Conservation (phyloP, 2,113 vertebrate genomes). For the Scortum barcoo region DNA sequence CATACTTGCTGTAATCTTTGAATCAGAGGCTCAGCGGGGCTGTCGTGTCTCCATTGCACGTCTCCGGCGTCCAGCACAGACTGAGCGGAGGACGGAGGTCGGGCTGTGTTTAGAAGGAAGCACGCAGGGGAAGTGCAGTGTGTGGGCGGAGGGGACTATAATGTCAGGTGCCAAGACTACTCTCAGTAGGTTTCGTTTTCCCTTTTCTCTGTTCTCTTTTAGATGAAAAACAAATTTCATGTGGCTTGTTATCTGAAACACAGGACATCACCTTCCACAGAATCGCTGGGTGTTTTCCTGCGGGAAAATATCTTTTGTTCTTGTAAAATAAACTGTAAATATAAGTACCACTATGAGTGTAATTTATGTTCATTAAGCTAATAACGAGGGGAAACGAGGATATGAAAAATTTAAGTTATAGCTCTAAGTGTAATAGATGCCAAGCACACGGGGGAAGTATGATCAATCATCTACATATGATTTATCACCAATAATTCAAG, state of each 20-base stretch:
- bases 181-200: slow-evolving; percentile 75
- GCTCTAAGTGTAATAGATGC: not conserved
- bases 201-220: slow-evolving; percentile 32
- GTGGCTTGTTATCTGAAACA: not conserved
- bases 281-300: slow-evolving; percentile 23
- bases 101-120: slow-evolving; percentile 42
- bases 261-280: not conserved
- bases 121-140: slow-evolving; percentile 55
- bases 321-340: no score
- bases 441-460: no score
- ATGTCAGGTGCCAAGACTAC: not conserved
- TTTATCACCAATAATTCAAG: not conserved
- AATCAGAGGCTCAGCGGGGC: not conserved
- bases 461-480: no score
- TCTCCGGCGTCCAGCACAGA: not conserved
- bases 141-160: not conserved
- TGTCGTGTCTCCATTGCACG: not conserved
- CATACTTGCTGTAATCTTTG: slow-evolving; percentile 23
- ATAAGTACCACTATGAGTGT: not conserved
- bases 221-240: slow-evolving; percentile 25
- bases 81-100: not conserved
- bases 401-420: not conserved
- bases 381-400: no score
- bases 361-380: not conserved
- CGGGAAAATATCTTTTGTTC: not conserved